A percentile compares a stretch with the other conserved stretches of the same genome.
Evolutionary conservation across 1,140 invertebrate species (phyloP).

Genomic region (Armadillidium nasatum): DNA sequence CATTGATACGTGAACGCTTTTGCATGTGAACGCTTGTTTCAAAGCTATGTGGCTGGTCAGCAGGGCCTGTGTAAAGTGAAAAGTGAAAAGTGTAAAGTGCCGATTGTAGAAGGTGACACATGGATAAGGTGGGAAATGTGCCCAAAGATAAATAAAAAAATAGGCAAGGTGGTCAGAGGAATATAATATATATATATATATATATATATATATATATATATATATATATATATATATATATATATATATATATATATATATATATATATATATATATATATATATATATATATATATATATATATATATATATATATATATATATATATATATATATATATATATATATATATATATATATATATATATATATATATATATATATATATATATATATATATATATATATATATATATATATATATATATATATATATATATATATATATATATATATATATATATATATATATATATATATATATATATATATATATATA

Average conservation of each 20-base stretch:
- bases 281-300: constrained; percentile 14
- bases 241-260: constrained; percentile 23
- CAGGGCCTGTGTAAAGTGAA: no score
- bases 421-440: constrained; percentile 19
- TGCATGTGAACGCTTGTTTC: no score
- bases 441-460: constrained; percentile 22
- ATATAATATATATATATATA: constrained; percentile 16
- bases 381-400: background rate
- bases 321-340: background rate
- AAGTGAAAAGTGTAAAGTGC: no score
- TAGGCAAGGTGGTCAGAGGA: no score
- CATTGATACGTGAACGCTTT: no score
- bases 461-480: constrained; percentile 20
- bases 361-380: no score
- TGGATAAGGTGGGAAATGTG: no score
- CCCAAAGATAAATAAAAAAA: no score
- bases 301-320: no score
- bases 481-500: constrained; percentile 14
- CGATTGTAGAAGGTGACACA: no score
- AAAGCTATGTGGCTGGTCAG: no score
- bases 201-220: constrained; percentile 26
- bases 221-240: constrained; percentile 27
- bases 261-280: constrained; percentile 24
- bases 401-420: constrained; percentile 14
- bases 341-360: no score